These are phyloP conservation scores for Anthopleura sola DNA, from an alignment of 64 coral and sea anemone genomes.

Conservation along the genomic window DNA sequence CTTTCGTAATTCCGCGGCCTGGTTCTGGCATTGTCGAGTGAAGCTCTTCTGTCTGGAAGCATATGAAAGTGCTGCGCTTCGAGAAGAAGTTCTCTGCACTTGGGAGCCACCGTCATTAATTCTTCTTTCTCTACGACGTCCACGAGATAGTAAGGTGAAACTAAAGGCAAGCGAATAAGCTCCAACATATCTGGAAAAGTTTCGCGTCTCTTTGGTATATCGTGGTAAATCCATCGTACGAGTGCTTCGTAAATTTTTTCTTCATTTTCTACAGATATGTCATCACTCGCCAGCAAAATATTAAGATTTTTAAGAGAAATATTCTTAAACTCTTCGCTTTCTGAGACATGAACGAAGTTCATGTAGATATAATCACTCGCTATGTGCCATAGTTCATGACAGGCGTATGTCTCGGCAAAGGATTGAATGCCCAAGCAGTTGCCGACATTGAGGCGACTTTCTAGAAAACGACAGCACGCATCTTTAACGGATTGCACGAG, in stretches of 20 bases:
- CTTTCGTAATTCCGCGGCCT: constrained; percentile 89
- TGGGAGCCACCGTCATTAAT: constrained; percentile 57
- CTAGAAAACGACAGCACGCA: constrained; percentile 92
- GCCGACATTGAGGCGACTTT: constrained; percentile 84
- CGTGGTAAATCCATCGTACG: constrained; percentile 80
- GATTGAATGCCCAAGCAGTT: constrained; percentile 93
- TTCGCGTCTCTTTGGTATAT: constrained; percentile 56
- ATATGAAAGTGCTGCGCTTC: constrained; percentile 99
- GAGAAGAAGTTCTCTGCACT: constrained; percentile 75
- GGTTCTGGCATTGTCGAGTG: constrained; percentile 68
- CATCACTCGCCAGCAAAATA: constrained; percentile 82
- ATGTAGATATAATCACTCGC: constrained; percentile 73
- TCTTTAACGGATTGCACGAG: constrained; percentile 98
- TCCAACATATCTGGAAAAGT: constrained; percentile 67
- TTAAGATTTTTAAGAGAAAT: constrained; percentile 68
- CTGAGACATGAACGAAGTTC: constrained; percentile 88
- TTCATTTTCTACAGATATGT: constrained; percentile 91
- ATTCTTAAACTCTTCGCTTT: constrained; percentile 83
- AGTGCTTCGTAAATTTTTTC: constrained; percentile 98
- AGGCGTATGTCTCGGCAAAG: constrained; percentile 89
- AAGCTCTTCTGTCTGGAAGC: constrained; percentile 85
- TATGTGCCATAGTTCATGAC: constrained; percentile 75
- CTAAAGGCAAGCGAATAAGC: constrained; percentile 78
- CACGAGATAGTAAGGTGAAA: constrained; percentile 95
- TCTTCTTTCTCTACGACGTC: constrained; percentile 94